Evolutionary conservation across 2,113 vertebrate species (phyloP), one percentile per base, ranked within the genome.

Genomic region (Mormyrus iriodes): DNA sequence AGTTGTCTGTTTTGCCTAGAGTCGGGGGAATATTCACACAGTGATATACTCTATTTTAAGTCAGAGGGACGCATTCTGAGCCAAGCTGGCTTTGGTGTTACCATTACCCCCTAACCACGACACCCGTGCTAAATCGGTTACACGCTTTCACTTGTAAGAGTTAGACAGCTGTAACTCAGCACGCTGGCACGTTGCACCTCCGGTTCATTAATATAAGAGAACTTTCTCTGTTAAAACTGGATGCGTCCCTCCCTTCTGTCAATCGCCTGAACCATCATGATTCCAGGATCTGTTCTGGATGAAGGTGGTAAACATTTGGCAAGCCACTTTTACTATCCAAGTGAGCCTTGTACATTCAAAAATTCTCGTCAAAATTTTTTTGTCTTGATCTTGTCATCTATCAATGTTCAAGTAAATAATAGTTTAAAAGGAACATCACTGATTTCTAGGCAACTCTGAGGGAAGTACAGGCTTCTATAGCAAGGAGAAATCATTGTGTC

Each of bases 31-130:
- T 69, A 69, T 69, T 51, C 84, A 24, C 48, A 31, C 84, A 49
- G 46, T 85, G 48, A 52, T 85, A 46, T 85, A n/a, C 6, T 52
- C 84, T 79, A 79, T 79, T 79, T 79, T 79, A 79, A 79, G 73
- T 39, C 73, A 42, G 31, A 42, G 73, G 73, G 35, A 42, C 5
- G 73, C 73, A 79, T 79, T 42, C 19, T 31, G n/a, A 49, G 9
- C 83, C 44, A 49, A 85, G 83, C 48, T 44, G 17, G 19, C 17
- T 84, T 6, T n/a, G 21, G 82, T 49, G 42, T 24, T 49, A 27
- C 21, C 44, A 27, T 27, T 17, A 15, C 46, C 48, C 44, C 5
- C 83, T 8, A 61, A n/a, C n/a, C n/a, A n/a, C 12, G 1, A 76
- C 4, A 31, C 1, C 69, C 27, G 1, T 35, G n/a, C 65, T 61